phyloP scores from a whole-genome alignment of 2,113 vertebrate species.

The Gymnarchus niloticus region DNA sequence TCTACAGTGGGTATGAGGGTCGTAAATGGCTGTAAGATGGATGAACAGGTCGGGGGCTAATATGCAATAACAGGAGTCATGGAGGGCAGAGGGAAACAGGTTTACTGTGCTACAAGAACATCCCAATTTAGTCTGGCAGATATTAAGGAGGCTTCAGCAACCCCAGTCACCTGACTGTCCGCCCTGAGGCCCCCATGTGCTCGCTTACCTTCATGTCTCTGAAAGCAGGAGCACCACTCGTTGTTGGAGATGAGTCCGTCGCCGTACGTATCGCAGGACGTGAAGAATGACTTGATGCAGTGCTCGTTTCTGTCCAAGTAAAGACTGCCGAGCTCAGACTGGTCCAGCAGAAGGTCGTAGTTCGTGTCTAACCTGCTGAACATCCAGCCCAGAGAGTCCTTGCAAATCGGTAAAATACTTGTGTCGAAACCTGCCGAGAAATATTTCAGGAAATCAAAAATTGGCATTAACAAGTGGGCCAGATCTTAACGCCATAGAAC shows the following conservation, averaged over 20 bases:
- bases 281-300: constrained; percentile 84
- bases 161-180: neutral
- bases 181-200: neutral
- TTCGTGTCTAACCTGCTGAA: constrained; percentile 92
- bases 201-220: constrained; percentile 85
- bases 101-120: neutral
- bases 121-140: neutral
- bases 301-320: constrained; percentile 84
- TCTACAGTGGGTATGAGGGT: neutral
- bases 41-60: neutral
- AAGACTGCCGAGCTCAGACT: constrained; percentile 84
- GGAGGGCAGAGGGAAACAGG: neutral
- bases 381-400: constrained; percentile 95
- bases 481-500: neutral
- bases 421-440: constrained; percentile 70
- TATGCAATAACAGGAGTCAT: neutral
- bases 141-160: neutral
- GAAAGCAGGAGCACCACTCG: constrained; percentile 97
- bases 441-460: neutral
- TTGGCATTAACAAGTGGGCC: neutral
- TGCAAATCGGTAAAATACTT: constrained; percentile 82
- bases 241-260: constrained; percentile 88
- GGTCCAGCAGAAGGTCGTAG: constrained; percentile 86
- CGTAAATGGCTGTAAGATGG: neutral
- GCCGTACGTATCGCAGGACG: constrained; percentile 80